Evolutionary conservation across 2,888 invertebrate species (phyloP), one percentile per base, ranked within the genome.

Genomic region (Eulithis testata): DNA sequence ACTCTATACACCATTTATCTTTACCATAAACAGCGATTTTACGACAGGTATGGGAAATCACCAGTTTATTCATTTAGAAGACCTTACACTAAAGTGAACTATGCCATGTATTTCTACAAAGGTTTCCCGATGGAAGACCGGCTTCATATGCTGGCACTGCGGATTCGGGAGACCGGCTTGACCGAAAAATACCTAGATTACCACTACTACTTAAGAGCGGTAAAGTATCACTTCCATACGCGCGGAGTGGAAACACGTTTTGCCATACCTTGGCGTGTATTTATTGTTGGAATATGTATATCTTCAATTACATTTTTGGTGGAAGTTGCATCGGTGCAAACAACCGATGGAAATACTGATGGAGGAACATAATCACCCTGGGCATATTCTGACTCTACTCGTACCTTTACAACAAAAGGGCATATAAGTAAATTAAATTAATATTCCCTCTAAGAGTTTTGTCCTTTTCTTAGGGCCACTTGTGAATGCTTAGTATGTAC

Each of bases 21-120:
- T 4, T 85, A 80, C 58, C 68, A 85, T 36, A 73, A 74, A 55
- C 69, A 77, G 2, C 57, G 72, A 1, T 86, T 78, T 62, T 76
- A 72, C 45, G 78, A 86, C 65, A 65, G 75, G 45, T 76, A 65
- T 44, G 85, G 86, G 0, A 45, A 66, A 6, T 53, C 73, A 36
- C 65, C 55, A 7, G 36, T 83, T 7, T 78, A 79, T 51, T 11
- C 52, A 2, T 77, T 87, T 49, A 27, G 63, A 0, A 69, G 72
- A 6, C 84, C 86, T 0, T 70, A 80, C 7, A 74, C 75, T 5
- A 85, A 84, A 59, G 61, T 84, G 2, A 76, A 87, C 3, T 87
- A 84, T 54, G 79, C 80, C 0, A 81, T 85, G 12, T 89, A 80
- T 47, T 71, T 85, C 5, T 82, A 85, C 56, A 89, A 88, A 69